These are phyloP conservation scores for Brachionus koreanus DNA, from an alignment of 1,140 invertebrate genomes.

Conservation along the genomic window DNA sequence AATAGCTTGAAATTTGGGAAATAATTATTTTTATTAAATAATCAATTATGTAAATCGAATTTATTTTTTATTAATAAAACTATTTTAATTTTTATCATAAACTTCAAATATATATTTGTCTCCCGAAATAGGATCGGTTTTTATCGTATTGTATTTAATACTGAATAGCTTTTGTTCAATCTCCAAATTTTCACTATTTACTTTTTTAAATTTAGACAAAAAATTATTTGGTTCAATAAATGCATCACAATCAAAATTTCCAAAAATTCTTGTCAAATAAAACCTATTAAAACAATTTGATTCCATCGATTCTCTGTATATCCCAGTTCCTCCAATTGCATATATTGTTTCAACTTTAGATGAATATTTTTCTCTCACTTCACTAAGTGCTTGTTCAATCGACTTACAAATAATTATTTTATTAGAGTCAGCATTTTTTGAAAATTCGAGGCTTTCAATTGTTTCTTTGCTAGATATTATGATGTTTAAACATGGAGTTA, in stretches of 20 bases:
- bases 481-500: slow-evolving; percentile 1
- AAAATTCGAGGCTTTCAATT: not conserved
- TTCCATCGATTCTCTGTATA: not conserved
- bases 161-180: not conserved
- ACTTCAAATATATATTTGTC: slow-evolving; percentile 20
- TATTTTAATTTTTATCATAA: slow-evolving; percentile 40
- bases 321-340: slow-evolving; percentile 24
- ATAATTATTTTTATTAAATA: not conserved
- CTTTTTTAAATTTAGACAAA: not conserved
- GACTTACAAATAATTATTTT: slow-evolving; percentile 11
- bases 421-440: not conserved
- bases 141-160: not conserved
- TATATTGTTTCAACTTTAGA: not conserved
- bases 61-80: not conserved
- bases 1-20: not conserved
- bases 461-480: not conserved
- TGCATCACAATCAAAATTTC: slow-evolving; percentile 22
- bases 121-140: not conserved
- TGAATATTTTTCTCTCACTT: not conserved
- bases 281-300: not conserved
- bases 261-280: slow-evolving; percentile 43
- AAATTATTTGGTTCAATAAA: slow-evolving; percentile 25
- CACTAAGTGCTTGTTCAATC: not conserved
- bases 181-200: not conserved
- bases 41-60: not conserved